Base-by-base conservation (phyloP, 2,113 vertebrate genomes). In the Cephalopterus ornatus region DNA sequence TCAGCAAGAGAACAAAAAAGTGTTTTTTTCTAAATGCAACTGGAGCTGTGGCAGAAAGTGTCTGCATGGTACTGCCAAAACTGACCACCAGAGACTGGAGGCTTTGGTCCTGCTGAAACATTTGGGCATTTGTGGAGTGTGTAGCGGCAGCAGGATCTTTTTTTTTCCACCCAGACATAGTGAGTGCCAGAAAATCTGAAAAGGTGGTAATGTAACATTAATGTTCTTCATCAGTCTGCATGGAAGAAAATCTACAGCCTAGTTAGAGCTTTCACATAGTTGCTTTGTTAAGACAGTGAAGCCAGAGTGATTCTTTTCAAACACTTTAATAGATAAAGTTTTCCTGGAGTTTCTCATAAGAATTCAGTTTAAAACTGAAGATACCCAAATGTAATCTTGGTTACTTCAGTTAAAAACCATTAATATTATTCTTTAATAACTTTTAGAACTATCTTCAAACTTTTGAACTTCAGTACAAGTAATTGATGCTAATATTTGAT, bases 141-240 rank as follows among this genome's bases (percentile, higher is more conserved):
- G 42, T 1, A 56, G 33, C 7, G 6, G 19, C 2, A 6, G 5
- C 4, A 2, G 16, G 4, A 26, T 24, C 6, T 41, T 35, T 66
- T 47, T 30, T 72, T 9, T 1, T 9, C 14, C 14, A 5, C 12
- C 26, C 8, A 11, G 30, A 11, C 32, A 66, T 22, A 49, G 24
- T 8, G 10, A 89, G 3, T 39, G 14, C 7, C 66, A 41, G 27
- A 3, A 83, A 53, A 76, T 42, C 42, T 52, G 27, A 32, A 39
- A 56, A 71, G 7, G 15, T 42, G 44, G 2, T 47, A 35, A 37
- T 35, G 22, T 7, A 42, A 28, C n/a, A 56, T 23, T 23, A 49
- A 63, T 5, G 3, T 55, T 85, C 56, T 74, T 80, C 8, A 6
- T 55, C 26, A 61, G 5, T 16, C 49, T 77, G 35, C 42, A 20